phyloP scores from a whole-genome alignment of 2,113 vertebrate genomes.

The Proterorhinus semilunaris region DNA sequence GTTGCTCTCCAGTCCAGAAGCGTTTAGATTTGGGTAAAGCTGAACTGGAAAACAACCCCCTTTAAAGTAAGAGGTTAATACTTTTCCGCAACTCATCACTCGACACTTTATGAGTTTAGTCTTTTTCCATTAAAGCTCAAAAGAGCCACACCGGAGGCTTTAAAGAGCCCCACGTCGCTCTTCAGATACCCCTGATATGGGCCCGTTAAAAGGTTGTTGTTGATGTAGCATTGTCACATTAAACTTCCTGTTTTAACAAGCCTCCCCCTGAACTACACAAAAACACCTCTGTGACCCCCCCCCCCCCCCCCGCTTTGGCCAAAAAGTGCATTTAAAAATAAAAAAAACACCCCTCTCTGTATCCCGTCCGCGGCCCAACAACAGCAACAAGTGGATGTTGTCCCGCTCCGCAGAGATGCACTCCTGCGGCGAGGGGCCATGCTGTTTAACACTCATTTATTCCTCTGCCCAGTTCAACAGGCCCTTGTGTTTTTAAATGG shows the following conservation, averaged over 20 bases:
- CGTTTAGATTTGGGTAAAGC: too few species aligned
- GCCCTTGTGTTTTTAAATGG: constrained; percentile 62
- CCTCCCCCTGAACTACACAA: not conserved
- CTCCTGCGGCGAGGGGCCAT: constrained; percentile 51
- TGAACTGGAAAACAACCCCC: too few species aligned
- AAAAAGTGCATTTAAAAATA: constrained; percentile 10
- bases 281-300: constrained; percentile 23
- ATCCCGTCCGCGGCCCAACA: constrained; percentile 19
- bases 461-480: constrained; percentile 65
- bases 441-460: constrained; percentile 66
- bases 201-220: not conserved
- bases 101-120: too few species aligned
- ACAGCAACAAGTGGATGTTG: constrained; percentile 27
- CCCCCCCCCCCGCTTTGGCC: too few species aligned
- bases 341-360: constrained; percentile 29
- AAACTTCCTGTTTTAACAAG: constrained; percentile 15
- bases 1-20: too few species aligned
- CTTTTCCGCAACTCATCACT: too few species aligned
- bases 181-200: too few species aligned
- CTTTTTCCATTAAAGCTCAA: too few species aligned
- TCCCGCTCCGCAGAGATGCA: constrained; percentile 38
- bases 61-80: too few species aligned
- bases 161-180: too few species aligned
- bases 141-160: too few species aligned
- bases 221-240: constrained; percentile 3